These are phyloP conservation scores for Ips typographus DNA, from an alignment of 1,140 invertebrate species.

Conservation along the genomic window DNA sequence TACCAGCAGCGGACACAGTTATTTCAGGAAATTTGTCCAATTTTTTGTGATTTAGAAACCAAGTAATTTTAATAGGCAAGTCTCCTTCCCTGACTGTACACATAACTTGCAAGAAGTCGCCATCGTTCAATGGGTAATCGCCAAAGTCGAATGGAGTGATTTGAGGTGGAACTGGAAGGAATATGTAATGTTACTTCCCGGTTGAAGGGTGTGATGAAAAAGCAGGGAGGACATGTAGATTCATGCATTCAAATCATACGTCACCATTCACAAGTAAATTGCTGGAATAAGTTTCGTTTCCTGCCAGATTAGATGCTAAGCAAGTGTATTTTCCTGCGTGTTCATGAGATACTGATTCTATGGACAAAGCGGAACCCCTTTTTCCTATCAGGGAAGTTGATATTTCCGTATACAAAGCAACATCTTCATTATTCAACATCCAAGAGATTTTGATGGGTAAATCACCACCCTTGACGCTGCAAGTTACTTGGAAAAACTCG, in stretches of 20 bases:
- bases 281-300: constrained; percentile 50
- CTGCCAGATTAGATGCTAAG: constrained; percentile 68
- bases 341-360: constrained; percentile 69
- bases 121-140: constrained; percentile 53
- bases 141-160: constrained; percentile 67
- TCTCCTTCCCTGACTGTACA: constrained; percentile 67
- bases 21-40: constrained; percentile 46
- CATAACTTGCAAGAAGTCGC: constrained; percentile 69
- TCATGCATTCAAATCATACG: constrained; percentile 5
- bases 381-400: constrained; percentile 41
- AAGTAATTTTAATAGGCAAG: constrained; percentile 61
- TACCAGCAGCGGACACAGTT: constrained; percentile 58
- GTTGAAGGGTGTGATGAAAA: no score
- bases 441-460: constrained; percentile 60
- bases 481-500: constrained; percentile 71
- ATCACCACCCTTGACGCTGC: constrained; percentile 70
- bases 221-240: not conserved
- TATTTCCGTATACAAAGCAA: constrained; percentile 46
- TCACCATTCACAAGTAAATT: constrained; percentile 43
- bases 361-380: constrained; percentile 57
- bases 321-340: constrained; percentile 68
- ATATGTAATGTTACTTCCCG: no score
- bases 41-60: constrained; percentile 58
- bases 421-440: constrained; percentile 60
- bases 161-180: constrained; percentile 25